These are phyloP conservation scores for Philotrypesis tridentata DNA, from an alignment of 1,140 invertebrate species.

Conservation along the genomic window DNA sequence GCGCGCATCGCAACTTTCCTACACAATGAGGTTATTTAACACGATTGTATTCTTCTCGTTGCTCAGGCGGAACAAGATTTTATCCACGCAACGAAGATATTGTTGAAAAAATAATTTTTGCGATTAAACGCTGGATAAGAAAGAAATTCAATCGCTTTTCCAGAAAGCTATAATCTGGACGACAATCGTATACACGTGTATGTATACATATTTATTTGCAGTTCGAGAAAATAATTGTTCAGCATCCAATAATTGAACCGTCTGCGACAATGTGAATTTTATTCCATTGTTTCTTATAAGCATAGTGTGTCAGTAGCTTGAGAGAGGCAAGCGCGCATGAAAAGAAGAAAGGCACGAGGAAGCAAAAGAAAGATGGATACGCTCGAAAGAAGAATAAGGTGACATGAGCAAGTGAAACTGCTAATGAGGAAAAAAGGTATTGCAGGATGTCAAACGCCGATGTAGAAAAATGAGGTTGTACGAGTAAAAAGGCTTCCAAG, in stretches of 20 bases:
- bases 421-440: constrained; percentile 5
- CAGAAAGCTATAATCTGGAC: too few relatives aligned
- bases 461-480: background rate
- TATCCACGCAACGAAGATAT: too few relatives aligned
- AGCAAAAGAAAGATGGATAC: constrained; percentile 2
- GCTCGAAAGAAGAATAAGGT: constrained; percentile 5
- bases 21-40: background rate
- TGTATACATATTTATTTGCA: too few relatives aligned
- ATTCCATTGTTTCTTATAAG: background rate
- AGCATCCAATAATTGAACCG: too few relatives aligned
- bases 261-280: background rate
- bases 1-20: background rate
- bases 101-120: too few relatives aligned
- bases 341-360: background rate
- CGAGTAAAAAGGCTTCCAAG: background rate
- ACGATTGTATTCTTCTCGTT: background rate
- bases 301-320: background rate
- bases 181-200: too few relatives aligned
- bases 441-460: background rate
- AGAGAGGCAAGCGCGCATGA: background rate
- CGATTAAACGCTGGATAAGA: too few relatives aligned
- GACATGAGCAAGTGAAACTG: background rate
- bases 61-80: too few relatives aligned
- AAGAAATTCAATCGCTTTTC: too few relatives aligned
- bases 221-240: too few relatives aligned